Base-by-base conservation (phyloP, 2,888 invertebrate species). In the Cenopis cana region DNA sequence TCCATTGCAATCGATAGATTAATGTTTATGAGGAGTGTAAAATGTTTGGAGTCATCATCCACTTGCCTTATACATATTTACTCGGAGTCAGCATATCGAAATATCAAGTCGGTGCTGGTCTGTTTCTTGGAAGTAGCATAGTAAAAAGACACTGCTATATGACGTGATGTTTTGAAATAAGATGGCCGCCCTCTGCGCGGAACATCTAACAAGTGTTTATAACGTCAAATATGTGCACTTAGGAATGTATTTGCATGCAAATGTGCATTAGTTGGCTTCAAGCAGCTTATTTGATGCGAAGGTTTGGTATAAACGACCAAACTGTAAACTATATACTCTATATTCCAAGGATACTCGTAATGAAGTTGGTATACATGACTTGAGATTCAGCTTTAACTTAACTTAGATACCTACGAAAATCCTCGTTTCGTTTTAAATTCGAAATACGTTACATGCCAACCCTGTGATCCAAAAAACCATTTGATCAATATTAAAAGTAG, bases 221-320 rank as follows among this genome's bases (percentile, higher is more conserved):
- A 54, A 24, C 38, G 20, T 38, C 17, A 54, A 60, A 29, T 17
- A 52, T 50, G 24, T 41, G 17, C 33, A 68, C 61, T 46, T 24
- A 46, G 54, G n/a, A 24, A 41, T 68, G 55, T 52, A 17, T 68
- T 60, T 29, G 41, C 29, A 60, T 54, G 60, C 41, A 41, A 50
- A 68, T 68, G 52, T 50, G 52, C 38, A 52, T 59, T 59, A 59
- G 41, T 68, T 41, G 41, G 57, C 24, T 38, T 59, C 33, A 64
- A 64, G 62, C 36, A 1, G 62, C 52, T 64, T 62, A 38, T 64
- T 36, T 18, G 52, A 20, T 36, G 62, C 36, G 36, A 18, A n/a
- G 62, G 46, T 33, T 18, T 14, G 33, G 50, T 52, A 64, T 20
- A 36, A 52, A 52, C 36, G 36, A 52, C 18, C 36, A 33, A 29